Evolutionary conservation across 2,797 vertebrate genomes (phyloP).

Genomic region (Helostoma temminkii): DNA sequence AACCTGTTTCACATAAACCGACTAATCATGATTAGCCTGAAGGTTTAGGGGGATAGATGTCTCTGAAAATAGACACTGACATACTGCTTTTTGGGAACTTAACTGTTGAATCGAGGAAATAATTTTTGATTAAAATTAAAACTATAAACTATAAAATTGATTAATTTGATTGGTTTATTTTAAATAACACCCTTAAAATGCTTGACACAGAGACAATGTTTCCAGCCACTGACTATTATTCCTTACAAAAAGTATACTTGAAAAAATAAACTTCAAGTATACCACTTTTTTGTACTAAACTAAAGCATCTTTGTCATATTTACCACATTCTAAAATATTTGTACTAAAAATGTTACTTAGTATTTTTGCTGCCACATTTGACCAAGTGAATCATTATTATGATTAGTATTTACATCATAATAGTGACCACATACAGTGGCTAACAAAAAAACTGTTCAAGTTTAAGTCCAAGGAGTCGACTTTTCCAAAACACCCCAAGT

Average conservation of each 20-base stretch:
- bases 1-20: neutral
- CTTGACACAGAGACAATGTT: neutral
- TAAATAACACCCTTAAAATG: neutral
- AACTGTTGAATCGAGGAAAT: too few species aligned
- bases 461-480: conserved; percentile 25
- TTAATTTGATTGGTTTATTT: neutral
- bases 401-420: conserved; percentile 40
- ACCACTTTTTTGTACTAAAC: too few species aligned
- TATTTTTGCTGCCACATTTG: neutral
- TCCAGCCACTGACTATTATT: too few species aligned
- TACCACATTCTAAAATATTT: neutral
- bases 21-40: neutral
- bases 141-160: neutral
- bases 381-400: neutral
- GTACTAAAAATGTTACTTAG: neutral
- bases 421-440: conserved; percentile 27
- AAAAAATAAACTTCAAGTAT: too few species aligned
- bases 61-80: too few species aligned
- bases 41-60: neutral
- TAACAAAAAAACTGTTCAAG: conserved; percentile 29
- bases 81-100: neutral
- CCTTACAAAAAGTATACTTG: too few species aligned
- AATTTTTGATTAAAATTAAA: too few species aligned
- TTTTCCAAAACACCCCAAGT: conserved; percentile 26
- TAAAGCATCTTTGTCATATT: neutral